These are phyloP conservation scores for Amyelois transitella DNA, from an alignment of 1,140 invertebrate genomes.

Conservation along the genomic window DNA sequence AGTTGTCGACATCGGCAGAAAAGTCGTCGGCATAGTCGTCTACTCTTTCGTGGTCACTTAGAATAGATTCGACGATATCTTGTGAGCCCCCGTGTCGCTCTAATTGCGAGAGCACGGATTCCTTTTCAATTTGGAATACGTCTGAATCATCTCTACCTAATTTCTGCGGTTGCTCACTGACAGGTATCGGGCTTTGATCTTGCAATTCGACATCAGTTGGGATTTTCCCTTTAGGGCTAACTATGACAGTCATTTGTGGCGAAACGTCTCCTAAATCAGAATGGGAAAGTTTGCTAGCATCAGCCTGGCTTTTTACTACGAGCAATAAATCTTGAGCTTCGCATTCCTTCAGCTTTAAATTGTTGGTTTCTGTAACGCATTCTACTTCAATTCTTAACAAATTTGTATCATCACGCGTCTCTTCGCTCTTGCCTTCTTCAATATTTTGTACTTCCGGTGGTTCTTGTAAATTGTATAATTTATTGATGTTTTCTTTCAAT, in stretches of 20 bases:
- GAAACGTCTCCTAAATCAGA: slow-evolving; percentile 17
- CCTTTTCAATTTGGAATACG: slow-evolving; percentile 23
- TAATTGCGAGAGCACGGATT: background rate
- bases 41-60: slow-evolving; percentile 21
- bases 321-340: slow-evolving; percentile 25
- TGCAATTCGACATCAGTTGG: background rate
- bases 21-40: slow-evolving; percentile 48
- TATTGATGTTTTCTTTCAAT: slow-evolving; percentile 33
- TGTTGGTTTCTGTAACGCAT: slow-evolving; percentile 18
- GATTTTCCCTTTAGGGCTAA: slow-evolving; percentile 34
- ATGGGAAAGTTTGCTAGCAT: slow-evolving; percentile 14
- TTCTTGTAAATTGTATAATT: slow-evolving; percentile 28
- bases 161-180: slow-evolving; percentile 12
- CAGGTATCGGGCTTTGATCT: background rate
- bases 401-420: slow-evolving; percentile 7
- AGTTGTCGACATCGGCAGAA: slow-evolving; percentile 48
- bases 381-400: slow-evolving; percentile 39
- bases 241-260: slow-evolving; percentile 36
- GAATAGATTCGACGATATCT: background rate
- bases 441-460: background rate
- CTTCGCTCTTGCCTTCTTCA: slow-evolving; percentile 3
- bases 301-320: slow-evolving; percentile 32
- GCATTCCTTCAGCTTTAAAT: slow-evolving; percentile 17
- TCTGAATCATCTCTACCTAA: slow-evolving; percentile 27
- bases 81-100: background rate